phyloP scores from a whole-genome alignment of 2,113 vertebrate species.

The Todiramphus chloris region DNA sequence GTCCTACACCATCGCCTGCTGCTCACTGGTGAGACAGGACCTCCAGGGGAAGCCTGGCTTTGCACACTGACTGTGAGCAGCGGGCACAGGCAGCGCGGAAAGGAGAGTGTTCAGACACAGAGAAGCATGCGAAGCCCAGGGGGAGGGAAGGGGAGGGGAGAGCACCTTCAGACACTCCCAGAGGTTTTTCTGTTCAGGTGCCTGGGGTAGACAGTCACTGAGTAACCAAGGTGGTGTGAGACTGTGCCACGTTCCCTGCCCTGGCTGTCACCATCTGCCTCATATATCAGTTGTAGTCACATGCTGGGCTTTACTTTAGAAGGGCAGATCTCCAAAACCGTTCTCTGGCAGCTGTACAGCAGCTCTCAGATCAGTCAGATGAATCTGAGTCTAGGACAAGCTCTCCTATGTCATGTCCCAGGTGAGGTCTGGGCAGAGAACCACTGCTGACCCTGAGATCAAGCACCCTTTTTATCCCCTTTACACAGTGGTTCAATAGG shows the following conservation, averaged over 20 bases:
- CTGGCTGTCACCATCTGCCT: neutral
- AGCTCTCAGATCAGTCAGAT: fast-evolving
- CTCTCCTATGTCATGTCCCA: neutral
- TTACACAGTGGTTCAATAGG: neutral
- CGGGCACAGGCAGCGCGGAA: neutral
- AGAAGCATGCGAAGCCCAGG: neutral
- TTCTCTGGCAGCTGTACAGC: neutral
- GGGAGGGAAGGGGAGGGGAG: neutral
- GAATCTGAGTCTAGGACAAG: fast-evolving
- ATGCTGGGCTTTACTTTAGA: neutral
- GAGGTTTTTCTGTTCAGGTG: neutral
- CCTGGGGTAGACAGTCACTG: fast-evolving
- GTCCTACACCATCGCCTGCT: neutral
- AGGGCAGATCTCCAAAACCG: neutral
- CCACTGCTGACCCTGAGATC: neutral
- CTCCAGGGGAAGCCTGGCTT: neutral
- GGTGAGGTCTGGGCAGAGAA: neutral
- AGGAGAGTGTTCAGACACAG: neutral
- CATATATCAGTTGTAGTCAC: neutral
- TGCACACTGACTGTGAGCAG: fast-evolving
- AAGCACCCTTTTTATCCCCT: neutral
- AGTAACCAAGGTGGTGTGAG: neutral
- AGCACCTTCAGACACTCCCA: neutral
- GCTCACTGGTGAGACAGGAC: neutral
- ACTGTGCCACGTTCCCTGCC: neutral